Conservation (phyloP, 2,797 vertebrate species). For the Coregonus sp. region DNA sequence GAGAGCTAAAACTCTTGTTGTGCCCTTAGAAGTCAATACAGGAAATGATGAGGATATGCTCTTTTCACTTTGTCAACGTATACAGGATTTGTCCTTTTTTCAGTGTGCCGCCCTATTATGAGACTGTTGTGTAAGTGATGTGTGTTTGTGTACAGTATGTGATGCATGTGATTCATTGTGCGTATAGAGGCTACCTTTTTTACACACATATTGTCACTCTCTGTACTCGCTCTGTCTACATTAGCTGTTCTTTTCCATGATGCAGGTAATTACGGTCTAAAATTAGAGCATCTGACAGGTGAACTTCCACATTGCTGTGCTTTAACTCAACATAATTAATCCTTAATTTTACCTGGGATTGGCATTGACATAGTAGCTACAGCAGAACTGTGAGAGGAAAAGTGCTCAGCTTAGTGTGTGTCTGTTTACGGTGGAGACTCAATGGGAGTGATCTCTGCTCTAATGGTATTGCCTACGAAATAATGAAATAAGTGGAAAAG, state of each 20-base stretch:
- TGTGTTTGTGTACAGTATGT: too few species aligned
- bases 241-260: constrained; percentile 75
- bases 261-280: constrained; percentile 72
- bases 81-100: neutral
- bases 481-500: too few species aligned
- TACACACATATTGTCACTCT: constrained; percentile 27
- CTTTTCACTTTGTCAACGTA: neutral
- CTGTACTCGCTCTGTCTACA: constrained; percentile 44
- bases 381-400: constrained; percentile 21
- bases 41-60: neutral
- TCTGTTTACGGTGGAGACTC: constrained; percentile 44
- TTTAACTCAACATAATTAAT: constrained; percentile 7
- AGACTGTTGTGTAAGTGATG: neutral
- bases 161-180: neutral
- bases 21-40: neutral
- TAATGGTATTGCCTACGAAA: neutral
- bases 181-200: neutral
- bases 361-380: constrained; percentile 47
- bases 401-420: constrained; percentile 5
- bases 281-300: constrained; percentile 63
- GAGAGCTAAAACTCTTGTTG: neutral
- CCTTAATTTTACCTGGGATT: constrained; percentile 36
- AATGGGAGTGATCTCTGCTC: constrained; percentile 17
- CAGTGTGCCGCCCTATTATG: neutral
- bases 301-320: constrained; percentile 25